A percentile compares a stretch with the other conserved stretches of the same genome.
Conservation (phyloP, 2,888 invertebrate genomes). For the Muschampia plurimacula region DNA sequence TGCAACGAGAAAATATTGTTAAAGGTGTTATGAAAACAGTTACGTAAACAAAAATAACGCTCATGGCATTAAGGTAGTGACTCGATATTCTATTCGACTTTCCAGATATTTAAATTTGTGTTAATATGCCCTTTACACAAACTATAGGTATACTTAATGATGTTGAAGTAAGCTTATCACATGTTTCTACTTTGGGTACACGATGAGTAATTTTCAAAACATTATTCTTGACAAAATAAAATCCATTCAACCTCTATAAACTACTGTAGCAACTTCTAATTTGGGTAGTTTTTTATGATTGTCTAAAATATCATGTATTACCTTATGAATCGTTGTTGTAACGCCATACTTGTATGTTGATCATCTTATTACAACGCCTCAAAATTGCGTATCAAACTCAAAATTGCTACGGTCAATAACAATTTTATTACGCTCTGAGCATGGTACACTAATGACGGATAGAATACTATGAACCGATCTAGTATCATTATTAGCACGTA, state of each 20-base stretch:
- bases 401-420: neutral
- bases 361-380: neutral
- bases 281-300: too few species aligned
- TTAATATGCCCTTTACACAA: neutral
- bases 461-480: neutral
- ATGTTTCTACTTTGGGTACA: too few species aligned
- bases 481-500: neutral
- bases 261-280: too few species aligned
- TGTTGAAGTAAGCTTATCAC: too few species aligned
- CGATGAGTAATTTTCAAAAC: too few species aligned
- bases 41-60: slow-evolving; percentile 23
- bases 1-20: slow-evolving; percentile 27
- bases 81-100: slow-evolving; percentile 10
- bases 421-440: neutral
- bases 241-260: too few species aligned
- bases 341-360: too few species aligned
- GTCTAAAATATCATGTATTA: too few species aligned
- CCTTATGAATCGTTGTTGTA: too few species aligned
- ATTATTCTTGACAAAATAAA: too few species aligned
- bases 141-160: too few species aligned
- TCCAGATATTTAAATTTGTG: neutral
- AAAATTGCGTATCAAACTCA: neutral
- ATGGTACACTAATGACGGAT: neutral
- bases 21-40: slow-evolving; percentile 28
- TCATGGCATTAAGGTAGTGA: slow-evolving; percentile 9